Base-by-base conservation (phyloP, 2,113 vertebrate genomes). In the Cinclus mexicanus region DNA sequence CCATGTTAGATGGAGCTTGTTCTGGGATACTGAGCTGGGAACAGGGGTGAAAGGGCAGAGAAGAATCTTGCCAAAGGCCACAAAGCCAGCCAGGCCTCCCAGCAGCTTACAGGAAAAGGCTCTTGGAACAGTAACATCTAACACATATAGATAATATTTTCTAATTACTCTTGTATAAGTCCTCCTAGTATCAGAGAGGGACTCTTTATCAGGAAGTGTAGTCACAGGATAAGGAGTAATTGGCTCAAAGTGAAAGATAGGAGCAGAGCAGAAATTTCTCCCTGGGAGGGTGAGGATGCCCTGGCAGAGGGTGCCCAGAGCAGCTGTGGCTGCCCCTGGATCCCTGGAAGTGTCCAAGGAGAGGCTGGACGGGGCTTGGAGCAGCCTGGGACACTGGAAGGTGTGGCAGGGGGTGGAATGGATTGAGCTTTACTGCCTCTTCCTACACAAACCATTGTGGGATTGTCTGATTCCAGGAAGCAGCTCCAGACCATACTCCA, bases 291-390 rank as follows among this genome's bases (percentile, higher is more conserved):
- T n/a, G 61, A 10, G 7, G 0, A 69, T 3, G 52, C 28, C 33
- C 52, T 89, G 87, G 77, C 87, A 46, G 53, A 75, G 53, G 14
- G 13, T 53, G 33, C 15, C 26, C 77, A 60, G 44, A 72, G 76
- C 0, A 75, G 78, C 53, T 68, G 60, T 8, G 69, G 29, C 33
- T 89, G 61, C 47, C 24, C 60, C 78, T 75, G 74, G 21, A 49
- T 56, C 42, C 35, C 42, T 77, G 71, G 47, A 0, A 63, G 31
- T 76, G 55, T 0, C 35, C 63, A 2, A 10, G 49, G 25, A 24
- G 53, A 21, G 52, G 37, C 0, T 76, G 35, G 69, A 19, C 0
- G 0, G 61, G 35, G 61, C 55, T 7, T 20, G 46, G 55, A 69
- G 29, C 47, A 29, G 0, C n/a, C 55, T 61, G 79, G 55, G 39